Percentiles rank a stretch among this genome's conserved stretches.
phyloP scores from a whole-genome alignment of 2,797 vertebrate genomes.

The Taenioides sp. region DNA sequence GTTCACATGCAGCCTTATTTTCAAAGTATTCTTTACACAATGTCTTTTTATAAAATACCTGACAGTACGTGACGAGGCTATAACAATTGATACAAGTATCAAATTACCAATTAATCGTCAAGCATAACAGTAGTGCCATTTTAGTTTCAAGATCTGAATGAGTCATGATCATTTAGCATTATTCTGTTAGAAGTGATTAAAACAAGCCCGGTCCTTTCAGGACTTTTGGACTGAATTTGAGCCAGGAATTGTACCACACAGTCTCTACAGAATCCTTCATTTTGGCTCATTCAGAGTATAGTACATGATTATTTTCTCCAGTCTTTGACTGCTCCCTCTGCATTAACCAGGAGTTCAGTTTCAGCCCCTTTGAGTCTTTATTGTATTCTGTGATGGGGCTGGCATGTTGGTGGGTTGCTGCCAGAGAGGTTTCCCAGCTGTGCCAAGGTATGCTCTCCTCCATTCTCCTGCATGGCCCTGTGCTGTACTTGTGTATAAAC shows the following conservation, averaged over 20 bases:
- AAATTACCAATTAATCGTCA: constrained; percentile 17
- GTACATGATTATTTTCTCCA: constrained; percentile 28
- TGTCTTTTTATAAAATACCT: background rate
- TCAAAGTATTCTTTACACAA: background rate
- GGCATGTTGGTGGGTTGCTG: constrained; percentile 48
- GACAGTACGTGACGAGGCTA: constrained; percentile 6
- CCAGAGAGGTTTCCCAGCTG: constrained; percentile 51
- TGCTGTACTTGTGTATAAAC: constrained; percentile 61
- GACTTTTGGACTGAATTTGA: constrained; percentile 62
- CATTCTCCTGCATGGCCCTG: constrained; percentile 54
- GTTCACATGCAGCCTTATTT: constrained; percentile 1
- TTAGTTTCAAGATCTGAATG: constrained; percentile 50
- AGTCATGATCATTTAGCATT: constrained; percentile 53
- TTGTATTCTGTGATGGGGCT: constrained; percentile 44
- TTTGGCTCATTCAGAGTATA: constrained; percentile 20
- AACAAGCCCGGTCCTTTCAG: constrained; percentile 62
- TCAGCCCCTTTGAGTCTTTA: constrained; percentile 40
- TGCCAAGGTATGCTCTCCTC: constrained; percentile 69
- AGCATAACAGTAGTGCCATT: constrained; percentile 30
- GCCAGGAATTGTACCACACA: constrained; percentile 62
- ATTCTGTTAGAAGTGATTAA: constrained; percentile 66
- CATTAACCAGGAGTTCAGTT: constrained; percentile 54
- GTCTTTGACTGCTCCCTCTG: constrained; percentile 40
- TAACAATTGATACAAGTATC: background rate
- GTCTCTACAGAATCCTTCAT: constrained; percentile 45